phyloP scores from a whole-genome alignment of 2,113 vertebrate genomes.

The Poecile atricapillus region DNA sequence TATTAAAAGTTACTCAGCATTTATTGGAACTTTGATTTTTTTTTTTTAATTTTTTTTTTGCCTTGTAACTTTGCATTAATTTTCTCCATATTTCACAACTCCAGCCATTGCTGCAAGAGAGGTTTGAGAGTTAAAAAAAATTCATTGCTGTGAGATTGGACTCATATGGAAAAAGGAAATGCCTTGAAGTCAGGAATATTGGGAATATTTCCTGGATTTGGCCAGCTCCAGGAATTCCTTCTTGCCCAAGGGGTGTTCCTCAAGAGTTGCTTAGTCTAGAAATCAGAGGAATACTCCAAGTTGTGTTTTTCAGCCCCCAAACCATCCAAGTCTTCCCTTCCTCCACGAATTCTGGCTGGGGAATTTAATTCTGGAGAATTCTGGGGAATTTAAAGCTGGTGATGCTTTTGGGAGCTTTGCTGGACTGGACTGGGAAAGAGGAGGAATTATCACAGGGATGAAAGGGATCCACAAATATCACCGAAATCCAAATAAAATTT shows the following conservation, averaged over 20 bases:
- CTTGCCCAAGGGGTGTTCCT: fast-evolving
- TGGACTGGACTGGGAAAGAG: neutral
- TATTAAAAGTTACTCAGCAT: constrained; percentile 35
- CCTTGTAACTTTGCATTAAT: neutral
- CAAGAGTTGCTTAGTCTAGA: neutral
- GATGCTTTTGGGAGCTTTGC: neutral
- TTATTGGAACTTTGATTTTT: neutral
- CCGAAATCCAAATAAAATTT: fast-evolving
- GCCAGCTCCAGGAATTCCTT: neutral
- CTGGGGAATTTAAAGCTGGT: neutral
- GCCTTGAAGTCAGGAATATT: neutral
- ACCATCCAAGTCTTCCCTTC: neutral
- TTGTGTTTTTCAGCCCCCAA: neutral
- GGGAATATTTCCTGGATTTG: neutral
- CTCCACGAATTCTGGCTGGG: neutral
- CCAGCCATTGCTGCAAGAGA: neutral
- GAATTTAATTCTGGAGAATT: neutral
- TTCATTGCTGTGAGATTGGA: constrained; percentile 2
- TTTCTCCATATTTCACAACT: constrained; percentile 17
- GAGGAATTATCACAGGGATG: no score
- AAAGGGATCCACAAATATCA: neutral
- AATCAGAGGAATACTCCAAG: neutral
- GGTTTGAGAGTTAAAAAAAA: neutral
- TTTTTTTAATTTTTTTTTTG: neutral
- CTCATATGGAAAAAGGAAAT: neutral